Evolutionary conservation across 2,888 invertebrate genomes (phyloP).

Genomic region (Cremastinae sp.): DNA sequence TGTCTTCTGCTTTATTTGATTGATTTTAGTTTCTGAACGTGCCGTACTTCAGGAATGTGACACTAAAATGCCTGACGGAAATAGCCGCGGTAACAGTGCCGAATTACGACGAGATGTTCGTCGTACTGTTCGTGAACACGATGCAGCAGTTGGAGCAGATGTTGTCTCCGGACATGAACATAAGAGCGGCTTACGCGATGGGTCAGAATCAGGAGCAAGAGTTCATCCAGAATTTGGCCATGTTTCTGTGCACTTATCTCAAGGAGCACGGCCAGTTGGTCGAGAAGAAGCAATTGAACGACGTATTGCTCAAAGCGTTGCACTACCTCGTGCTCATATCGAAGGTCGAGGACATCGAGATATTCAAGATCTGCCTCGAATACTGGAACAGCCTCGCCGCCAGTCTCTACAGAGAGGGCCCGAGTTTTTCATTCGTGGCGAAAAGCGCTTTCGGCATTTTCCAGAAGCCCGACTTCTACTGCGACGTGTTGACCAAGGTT

Average conservation of each 20-base stretch:
- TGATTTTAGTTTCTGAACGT: slow-evolving; percentile 93
- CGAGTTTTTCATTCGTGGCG: slow-evolving; percentile 80
- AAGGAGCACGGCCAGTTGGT: slow-evolving; percentile 96
- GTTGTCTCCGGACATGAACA: slow-evolving; percentile 94
- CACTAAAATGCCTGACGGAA: slow-evolving; percentile 98
- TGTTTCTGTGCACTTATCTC: slow-evolving; percentile 97
- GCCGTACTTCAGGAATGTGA: slow-evolving; percentile 98
- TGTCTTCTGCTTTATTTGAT: neutral
- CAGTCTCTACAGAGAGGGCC: slow-evolving; percentile 94
- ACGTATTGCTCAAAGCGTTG: slow-evolving; percentile 90
- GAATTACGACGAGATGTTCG: slow-evolving; percentile 96
- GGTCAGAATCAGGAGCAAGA: slow-evolving; percentile 99
- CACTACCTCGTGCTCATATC: slow-evolving; percentile 95
- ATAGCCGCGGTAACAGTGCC: slow-evolving; percentile 95
- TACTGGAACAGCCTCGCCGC: slow-evolving; percentile 98
- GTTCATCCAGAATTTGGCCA: slow-evolving; percentile 98
- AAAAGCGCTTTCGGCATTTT: slow-evolving; percentile 79
- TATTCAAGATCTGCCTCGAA: slow-evolving; percentile 99
- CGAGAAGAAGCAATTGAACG: slow-evolving; percentile 90
- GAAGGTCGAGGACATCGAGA: slow-evolving; percentile 99
- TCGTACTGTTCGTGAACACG: slow-evolving; percentile 93
- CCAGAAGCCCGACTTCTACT: slow-evolving; percentile 87
- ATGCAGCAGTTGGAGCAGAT: slow-evolving; percentile 96
- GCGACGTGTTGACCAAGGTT: slow-evolving; percentile 91
- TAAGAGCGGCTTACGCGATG: slow-evolving; percentile 95